Evolutionary conservation across 2,113 vertebrate species (phyloP).

Genomic region (Junco hyemalis): DNA sequence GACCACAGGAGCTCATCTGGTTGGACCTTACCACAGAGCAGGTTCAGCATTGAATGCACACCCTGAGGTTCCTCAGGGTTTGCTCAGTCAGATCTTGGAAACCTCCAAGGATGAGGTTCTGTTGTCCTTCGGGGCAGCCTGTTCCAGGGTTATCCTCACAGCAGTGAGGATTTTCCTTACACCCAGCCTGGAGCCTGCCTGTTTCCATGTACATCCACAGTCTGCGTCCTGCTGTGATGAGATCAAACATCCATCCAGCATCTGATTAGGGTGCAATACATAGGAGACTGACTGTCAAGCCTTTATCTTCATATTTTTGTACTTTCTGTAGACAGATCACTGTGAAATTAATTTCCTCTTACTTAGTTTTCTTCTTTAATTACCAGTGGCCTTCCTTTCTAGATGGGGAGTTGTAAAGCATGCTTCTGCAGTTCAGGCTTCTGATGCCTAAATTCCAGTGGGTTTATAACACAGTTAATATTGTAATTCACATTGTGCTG

Average conservation of each 20-base stretch:
- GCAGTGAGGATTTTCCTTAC: not conserved
- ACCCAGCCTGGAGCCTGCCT: not conserved
- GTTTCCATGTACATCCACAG: accelerated
- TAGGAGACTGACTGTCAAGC: not conserved
- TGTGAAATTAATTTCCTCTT: not conserved
- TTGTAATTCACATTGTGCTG: not conserved
- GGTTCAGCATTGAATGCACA: not conserved
- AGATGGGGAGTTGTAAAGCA: not conserved
- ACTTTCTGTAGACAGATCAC: not conserved
- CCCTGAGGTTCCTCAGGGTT: not conserved
- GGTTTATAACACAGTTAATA: not conserved
- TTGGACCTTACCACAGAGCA: not conserved
- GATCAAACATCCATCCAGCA: not conserved
- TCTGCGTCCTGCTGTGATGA: not conserved
- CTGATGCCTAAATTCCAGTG: not conserved
- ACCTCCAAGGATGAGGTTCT: not conserved
- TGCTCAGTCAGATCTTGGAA: not conserved
- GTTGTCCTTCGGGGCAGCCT: not conserved
- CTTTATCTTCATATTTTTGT: not conserved
- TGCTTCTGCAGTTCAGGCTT: not conserved
- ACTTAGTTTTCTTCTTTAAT: not conserved
- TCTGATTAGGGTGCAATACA: not conserved
- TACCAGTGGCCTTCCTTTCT: not conserved
- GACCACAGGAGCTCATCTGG: not conserved
- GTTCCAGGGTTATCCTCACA: not conserved